These are phyloP conservation scores for Sinocyclocheilus anshuiensis DNA, from an alignment of 2,113 vertebrate species.

Conservation along the genomic window DNA sequence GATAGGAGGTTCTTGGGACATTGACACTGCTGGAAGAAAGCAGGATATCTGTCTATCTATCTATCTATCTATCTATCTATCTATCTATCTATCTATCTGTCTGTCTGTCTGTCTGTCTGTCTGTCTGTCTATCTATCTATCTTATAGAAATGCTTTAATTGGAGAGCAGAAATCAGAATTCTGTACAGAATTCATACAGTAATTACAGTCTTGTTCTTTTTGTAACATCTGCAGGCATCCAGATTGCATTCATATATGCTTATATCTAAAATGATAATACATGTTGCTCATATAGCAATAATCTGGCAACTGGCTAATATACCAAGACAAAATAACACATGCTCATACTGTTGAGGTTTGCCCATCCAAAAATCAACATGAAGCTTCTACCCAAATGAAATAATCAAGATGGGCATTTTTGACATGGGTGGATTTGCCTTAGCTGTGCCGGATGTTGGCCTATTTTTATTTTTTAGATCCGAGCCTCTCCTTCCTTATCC, in stretches of 20 bases:
- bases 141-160: too few species aligned
- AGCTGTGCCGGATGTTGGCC: conserved; percentile 25
- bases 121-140: background rate
- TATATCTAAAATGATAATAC: background rate
- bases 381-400: conserved; percentile 2
- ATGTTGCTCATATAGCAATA: background rate
- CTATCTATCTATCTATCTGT: background rate
- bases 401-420: conserved; percentile 18
- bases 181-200: background rate
- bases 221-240: background rate
- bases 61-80: too few species aligned
- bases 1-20: conserved; percentile 6
- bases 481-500: background rate
- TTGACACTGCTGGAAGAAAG: background rate
- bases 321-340: background rate
- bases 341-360: background rate
- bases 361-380: conserved; percentile 3
- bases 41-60: too few species aligned
- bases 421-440: conserved; percentile 16
- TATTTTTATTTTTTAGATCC: background rate
- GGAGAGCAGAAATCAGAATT: too few species aligned
- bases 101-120: too few species aligned
- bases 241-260: conserved; percentile 14
- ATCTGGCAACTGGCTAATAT: background rate
- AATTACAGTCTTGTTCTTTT: background rate